A percentile compares a stretch with the other conserved stretches of the same genome.
Conservation (phyloP, 2,888 invertebrate genomes). For the Gryllus longicercus region DNA sequence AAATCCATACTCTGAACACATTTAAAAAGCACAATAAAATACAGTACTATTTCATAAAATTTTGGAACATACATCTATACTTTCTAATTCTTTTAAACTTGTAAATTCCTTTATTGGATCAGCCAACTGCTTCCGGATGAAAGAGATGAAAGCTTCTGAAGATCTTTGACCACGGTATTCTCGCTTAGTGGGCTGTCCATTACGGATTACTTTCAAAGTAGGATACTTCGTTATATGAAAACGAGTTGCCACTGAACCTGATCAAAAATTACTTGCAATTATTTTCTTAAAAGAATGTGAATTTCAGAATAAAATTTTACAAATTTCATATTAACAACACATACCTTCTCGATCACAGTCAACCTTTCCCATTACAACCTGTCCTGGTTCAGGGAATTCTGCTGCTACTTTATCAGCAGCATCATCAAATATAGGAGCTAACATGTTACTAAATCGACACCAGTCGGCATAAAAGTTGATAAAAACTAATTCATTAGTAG, state of each 20-base stretch:
- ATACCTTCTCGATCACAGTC: conserved; percentile 91
- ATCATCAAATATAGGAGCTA: conserved; percentile 95
- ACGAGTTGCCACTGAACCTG: conserved; percentile 73
- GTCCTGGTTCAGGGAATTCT: conserved; percentile 70
- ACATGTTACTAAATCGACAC: conserved; percentile 97
- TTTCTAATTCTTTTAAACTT: conserved; percentile 66
- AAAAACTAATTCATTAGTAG: conserved; percentile 93
- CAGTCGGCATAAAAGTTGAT: conserved; percentile 99
- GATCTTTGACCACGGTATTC: conserved; percentile 89
- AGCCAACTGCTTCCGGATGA: conserved; percentile 82
- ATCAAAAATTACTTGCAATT: neutral
- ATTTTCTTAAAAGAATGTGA: neutral
- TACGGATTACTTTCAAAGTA: conserved; percentile 89
- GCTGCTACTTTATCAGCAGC: conserved; percentile 81
- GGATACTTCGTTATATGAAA: conserved; percentile 99
- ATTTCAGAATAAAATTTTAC: neutral
- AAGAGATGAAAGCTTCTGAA: conserved; percentile 83
- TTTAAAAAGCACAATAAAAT: neutral
- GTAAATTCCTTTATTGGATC: conserved; percentile 79
- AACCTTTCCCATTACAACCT: conserved; percentile 91
- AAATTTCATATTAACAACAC: conserved; percentile 38
- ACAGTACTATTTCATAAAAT: conserved; percentile 20
- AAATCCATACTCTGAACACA: conserved; percentile 23
- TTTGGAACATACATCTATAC: conserved; percentile 57
- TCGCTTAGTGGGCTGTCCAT: conserved; percentile 83